Base-by-base conservation (phyloP, 2,797 vertebrate genomes). In the Poeciliopsis paucimaculata region DNA sequence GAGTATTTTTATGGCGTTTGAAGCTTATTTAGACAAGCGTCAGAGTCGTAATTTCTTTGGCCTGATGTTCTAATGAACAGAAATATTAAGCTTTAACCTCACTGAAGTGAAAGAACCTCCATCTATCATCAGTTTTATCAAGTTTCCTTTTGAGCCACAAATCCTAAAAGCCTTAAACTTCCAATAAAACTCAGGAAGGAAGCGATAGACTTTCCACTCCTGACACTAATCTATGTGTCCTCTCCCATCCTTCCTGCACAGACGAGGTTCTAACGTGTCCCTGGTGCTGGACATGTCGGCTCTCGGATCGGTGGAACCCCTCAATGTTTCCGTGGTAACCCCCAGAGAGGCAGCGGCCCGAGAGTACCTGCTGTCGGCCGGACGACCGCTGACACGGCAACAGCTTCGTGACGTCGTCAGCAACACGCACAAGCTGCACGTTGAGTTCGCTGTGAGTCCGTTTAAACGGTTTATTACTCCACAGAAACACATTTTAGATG, bases 191-290 rank as follows among this genome's bases (percentile, higher is more conserved):
- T 4, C 64, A 77, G 53, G 45, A 75, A 76, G 66, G 66, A 75
- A 68, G 23, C 26, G 36, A 23, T 60, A 72, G 73, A 5, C 4
- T 45, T 26, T 73, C 47, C 73, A 71, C 34, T 36, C 57, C n/a
- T 74, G 49, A 77, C n/a, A 36, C 15, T 73, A 36, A 43, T 43
- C 70, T 36, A 39, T 71, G 23, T 15, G 41, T 72, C 49, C 26
- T 57, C 55, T 55, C n/a, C n/a, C 34, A 5, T 66, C 41, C 39
- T 16, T 53, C 55, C 45, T 51, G 53, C 39, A 0, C 90, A 99
- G 98, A 83, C 96, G 98, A 64, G 98, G 98, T 64, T 99, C 98
- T n/a, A 99, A 99, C 0, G 98, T 99, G 8, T 99, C 98, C 0
- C 94, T 99, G 86, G 98, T 98, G 26, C 77, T 99, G 95, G 98